phyloP scores from a whole-genome alignment of 92 coral and sea anemone genomes.

The Paramuricea clavata region DNA sequence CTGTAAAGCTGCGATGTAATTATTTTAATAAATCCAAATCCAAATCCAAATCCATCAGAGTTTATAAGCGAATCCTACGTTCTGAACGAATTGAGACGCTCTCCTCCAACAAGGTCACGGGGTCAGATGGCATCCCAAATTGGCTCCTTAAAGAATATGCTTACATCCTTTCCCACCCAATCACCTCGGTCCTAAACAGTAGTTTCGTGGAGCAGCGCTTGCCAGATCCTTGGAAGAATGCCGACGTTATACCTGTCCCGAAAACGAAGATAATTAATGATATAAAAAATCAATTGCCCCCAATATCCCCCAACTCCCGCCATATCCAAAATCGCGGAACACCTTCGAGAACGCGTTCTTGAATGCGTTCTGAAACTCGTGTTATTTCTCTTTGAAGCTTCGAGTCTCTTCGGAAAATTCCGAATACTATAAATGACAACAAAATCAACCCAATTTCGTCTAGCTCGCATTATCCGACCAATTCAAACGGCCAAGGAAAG shows the following conservation, averaged over 20 bases:
- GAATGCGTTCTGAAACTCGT: too few relatives aligned
- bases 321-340: background rate
- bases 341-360: too few relatives aligned
- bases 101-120: background rate
- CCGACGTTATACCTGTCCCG: background rate
- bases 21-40: too few relatives aligned
- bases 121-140: constrained; percentile 5
- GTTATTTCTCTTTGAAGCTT: too few relatives aligned
- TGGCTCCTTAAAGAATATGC: background rate
- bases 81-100: background rate
- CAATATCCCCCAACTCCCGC: background rate
- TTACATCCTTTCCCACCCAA: background rate
- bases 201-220: constrained; percentile 2
- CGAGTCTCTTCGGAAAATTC: too few relatives aligned
- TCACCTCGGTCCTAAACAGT: background rate
- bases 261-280: background rate
- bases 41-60: too few relatives aligned
- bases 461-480: too few relatives aligned
- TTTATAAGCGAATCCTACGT: background rate
- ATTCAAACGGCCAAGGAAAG: too few relatives aligned
- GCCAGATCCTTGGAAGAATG: background rate
- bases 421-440: too few relatives aligned
- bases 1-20: too few relatives aligned
- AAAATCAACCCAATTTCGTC: too few relatives aligned
- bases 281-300: background rate